Conservation (phyloP, 92 coral and sea anemone genomes). For the Umimayanthus chanpuru region DNA sequence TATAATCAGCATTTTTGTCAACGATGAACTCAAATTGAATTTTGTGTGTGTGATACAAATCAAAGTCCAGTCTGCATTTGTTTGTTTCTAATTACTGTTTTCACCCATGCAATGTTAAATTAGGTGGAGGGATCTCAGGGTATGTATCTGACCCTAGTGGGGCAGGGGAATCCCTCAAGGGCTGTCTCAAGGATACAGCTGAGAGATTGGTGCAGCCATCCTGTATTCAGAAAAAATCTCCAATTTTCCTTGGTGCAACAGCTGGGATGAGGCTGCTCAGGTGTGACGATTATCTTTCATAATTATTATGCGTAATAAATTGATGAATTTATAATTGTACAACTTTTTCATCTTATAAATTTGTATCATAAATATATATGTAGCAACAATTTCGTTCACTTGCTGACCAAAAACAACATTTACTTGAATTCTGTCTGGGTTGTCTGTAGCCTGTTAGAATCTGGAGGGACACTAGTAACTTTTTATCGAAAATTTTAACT, state of each 20-base stretch:
- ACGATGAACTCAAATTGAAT: too few relatives aligned
- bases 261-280: slow-evolving; percentile 95
- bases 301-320: background rate
- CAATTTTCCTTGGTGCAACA: slow-evolving; percentile 96
- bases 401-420: too few relatives aligned
- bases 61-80: too few relatives aligned
- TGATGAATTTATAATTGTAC: background rate
- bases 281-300: slow-evolving; percentile 48
- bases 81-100: too few relatives aligned
- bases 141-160: slow-evolving; percentile 64
- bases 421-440: too few relatives aligned
- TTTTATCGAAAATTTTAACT: background rate
- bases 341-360: background rate
- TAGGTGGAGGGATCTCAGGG: slow-evolving; percentile 76
- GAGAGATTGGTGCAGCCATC: slow-evolving; percentile 70
- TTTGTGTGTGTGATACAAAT: too few relatives aligned
- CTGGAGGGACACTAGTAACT: too few relatives aligned
- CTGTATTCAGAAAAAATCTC: slow-evolving; percentile 63
- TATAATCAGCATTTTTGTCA: too few relatives aligned
- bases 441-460: too few relatives aligned
- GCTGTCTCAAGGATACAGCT: slow-evolving; percentile 70
- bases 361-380: background rate
- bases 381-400: background rate
- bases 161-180: slow-evolving; percentile 80
- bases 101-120: too few relatives aligned